These are phyloP conservation scores for Cotesia vestalis DNA, from an alignment of 1,140 invertebrate species.

Conservation along the genomic window DNA sequence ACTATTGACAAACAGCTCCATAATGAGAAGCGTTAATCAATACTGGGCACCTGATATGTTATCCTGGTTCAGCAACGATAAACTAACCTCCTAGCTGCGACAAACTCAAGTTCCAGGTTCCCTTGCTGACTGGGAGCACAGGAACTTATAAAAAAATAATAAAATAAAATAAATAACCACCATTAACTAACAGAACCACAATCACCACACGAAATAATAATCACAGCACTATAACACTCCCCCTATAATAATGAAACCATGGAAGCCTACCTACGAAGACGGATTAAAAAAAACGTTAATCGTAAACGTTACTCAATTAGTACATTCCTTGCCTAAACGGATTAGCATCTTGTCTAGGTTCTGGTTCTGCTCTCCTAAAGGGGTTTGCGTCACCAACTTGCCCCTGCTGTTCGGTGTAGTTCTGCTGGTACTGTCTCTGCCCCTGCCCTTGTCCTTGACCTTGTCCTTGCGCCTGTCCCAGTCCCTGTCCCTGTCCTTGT, in stretches of 20 bases:
- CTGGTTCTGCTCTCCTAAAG: slow-evolving; percentile 65
- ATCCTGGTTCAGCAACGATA: slow-evolving; percentile 63
- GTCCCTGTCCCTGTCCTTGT: slow-evolving; percentile 39
- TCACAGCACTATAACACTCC: slow-evolving; percentile 12
- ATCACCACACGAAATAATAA: slow-evolving; percentile 15
- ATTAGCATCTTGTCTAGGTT: slow-evolving; percentile 65
- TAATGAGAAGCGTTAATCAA: slow-evolving; percentile 35
- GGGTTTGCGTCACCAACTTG: slow-evolving; percentile 66
- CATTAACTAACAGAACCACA: neutral
- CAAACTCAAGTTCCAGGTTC: slow-evolving; percentile 43
- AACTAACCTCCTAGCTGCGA: slow-evolving; percentile 12
- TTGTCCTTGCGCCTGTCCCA: slow-evolving; percentile 49
- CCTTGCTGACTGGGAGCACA: slow-evolving; percentile 55
- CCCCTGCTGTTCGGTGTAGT: slow-evolving; percentile 41
- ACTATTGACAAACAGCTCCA: slow-evolving; percentile 23
- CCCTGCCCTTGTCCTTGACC: slow-evolving; percentile 26
- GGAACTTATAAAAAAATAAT: slow-evolving; percentile 1
- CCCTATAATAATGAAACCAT: slow-evolving; percentile 42
- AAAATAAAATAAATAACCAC: slow-evolving; percentile 14
- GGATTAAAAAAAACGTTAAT: slow-evolving; percentile 5
- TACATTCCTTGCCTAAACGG: slow-evolving; percentile 68
- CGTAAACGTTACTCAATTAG: slow-evolving; percentile 42
- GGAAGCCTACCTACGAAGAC: slow-evolving; percentile 62
- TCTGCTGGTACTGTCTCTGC: slow-evolving; percentile 37
- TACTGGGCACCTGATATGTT: slow-evolving; percentile 60